Conservation (phyloP, 2,888 invertebrate species). For the Gari tellinella region DNA sequence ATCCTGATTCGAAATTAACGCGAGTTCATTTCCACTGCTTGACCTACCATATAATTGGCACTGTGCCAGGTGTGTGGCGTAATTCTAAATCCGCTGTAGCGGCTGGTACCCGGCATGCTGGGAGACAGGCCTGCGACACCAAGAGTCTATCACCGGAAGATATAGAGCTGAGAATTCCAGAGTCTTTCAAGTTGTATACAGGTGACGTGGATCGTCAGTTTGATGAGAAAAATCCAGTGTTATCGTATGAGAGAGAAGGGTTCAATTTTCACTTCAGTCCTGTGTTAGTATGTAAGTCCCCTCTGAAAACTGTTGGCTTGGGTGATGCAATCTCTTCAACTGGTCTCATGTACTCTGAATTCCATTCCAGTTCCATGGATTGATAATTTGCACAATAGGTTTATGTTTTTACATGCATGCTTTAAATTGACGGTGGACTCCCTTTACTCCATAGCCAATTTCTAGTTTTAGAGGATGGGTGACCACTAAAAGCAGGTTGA, state of each 20-base stretch:
- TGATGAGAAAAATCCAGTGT: conserved; percentile 79
- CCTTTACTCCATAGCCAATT: too few relatives aligned
- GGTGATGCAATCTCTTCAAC: conserved; percentile 85
- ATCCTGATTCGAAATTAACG: conserved; percentile 81
- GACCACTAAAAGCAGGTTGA: too few relatives aligned
- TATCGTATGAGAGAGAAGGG: conserved; percentile 83
- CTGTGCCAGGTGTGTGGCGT: conserved; percentile 82
- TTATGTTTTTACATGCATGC: too few relatives aligned
- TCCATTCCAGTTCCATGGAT: conserved; percentile 44
- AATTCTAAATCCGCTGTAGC: conserved; percentile 84
- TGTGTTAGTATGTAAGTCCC: conserved; percentile 85
- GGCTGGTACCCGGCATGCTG: conserved; percentile 85
- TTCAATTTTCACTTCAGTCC: conserved; percentile 85
- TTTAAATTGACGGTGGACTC: too few relatives aligned
- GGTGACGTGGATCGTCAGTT: conserved; percentile 71
- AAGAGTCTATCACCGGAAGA: conserved; percentile 73
- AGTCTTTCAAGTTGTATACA: conserved; percentile 78
- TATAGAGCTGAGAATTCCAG: conserved; percentile 83
- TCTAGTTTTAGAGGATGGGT: too few relatives aligned
- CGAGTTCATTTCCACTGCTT: conserved; percentile 85
- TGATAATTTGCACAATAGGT: too few relatives aligned
- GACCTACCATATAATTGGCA: conserved; percentile 85
- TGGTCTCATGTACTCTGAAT: conserved; percentile 84
- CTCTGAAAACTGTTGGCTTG: conserved; percentile 85
- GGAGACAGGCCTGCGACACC: conserved; percentile 83